Evolutionary conservation across 2,113 vertebrate genomes (phyloP).

Genomic region (Beaufortia kweichowensis): DNA sequence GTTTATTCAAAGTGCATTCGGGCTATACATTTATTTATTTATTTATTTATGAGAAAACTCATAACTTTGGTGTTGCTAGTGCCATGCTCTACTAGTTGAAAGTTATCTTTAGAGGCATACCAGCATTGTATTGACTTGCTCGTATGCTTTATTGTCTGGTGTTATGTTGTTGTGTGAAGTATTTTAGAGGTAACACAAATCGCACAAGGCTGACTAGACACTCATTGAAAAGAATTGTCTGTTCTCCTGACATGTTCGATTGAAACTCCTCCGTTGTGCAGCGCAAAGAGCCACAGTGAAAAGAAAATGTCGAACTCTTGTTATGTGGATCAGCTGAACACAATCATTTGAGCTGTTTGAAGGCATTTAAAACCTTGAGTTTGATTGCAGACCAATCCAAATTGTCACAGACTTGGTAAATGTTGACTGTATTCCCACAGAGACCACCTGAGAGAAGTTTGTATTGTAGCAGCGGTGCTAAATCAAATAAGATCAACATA

Average conservation of each 20-base stretch:
- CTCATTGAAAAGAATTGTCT: slow-evolving; percentile 24
- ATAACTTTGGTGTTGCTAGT: too few relatives aligned
- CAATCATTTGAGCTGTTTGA: slow-evolving; percentile 32
- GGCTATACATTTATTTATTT: too few relatives aligned
- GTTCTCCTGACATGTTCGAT: slow-evolving; percentile 26
- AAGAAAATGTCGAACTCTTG: slow-evolving; percentile 37
- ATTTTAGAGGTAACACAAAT: slow-evolving; percentile 38
- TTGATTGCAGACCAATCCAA: slow-evolving; percentile 39
- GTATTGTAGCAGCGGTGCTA: neutral
- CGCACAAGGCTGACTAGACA: slow-evolving; percentile 17
- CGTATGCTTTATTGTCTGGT: neutral
- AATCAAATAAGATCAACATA: neutral
- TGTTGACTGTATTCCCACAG: slow-evolving; percentile 5
- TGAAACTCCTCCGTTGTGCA: slow-evolving; percentile 22
- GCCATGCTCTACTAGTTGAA: too few relatives aligned
- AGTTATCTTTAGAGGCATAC: neutral
- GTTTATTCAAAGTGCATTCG: too few relatives aligned
- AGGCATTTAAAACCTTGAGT: slow-evolving; percentile 29
- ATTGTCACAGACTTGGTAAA: slow-evolving; percentile 40
- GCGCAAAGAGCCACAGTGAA: slow-evolving; percentile 1
- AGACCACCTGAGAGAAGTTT: slow-evolving; percentile 29
- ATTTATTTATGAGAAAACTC: too few relatives aligned
- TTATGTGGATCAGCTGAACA: slow-evolving; percentile 8
- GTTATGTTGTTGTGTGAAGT: neutral
- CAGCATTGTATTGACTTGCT: neutral